phyloP scores from a whole-genome alignment of 2,888 invertebrate genomes.

The Epsilonema sp. region DNA sequence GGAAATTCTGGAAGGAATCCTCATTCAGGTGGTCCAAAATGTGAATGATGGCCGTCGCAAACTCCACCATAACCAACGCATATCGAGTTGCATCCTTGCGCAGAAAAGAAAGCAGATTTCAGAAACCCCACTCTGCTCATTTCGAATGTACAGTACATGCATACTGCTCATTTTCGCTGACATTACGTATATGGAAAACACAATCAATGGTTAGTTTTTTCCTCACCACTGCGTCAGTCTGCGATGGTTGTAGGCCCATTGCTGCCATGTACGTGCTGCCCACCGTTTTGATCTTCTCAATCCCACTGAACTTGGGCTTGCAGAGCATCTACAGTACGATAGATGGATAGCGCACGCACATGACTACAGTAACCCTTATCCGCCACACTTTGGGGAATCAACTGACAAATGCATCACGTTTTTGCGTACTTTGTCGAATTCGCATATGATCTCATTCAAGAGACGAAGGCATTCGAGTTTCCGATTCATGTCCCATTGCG shows the following conservation, averaged over 20 bases:
- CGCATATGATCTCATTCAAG: constrained; percentile 89
- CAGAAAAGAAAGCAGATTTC: constrained; percentile 2
- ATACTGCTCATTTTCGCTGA: too few species aligned
- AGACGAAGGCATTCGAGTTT: constrained; percentile 79
- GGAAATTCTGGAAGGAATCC: constrained; percentile 88
- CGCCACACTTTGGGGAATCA: too few species aligned
- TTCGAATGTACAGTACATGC: too few species aligned
- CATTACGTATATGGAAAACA: too few species aligned
- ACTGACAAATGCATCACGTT: too few species aligned
- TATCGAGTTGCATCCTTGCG: constrained; percentile 34
- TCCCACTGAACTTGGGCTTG: constrained; percentile 79
- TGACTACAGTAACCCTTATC: too few species aligned
- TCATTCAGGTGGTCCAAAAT: constrained; percentile 81
- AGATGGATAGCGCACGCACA: too few species aligned
- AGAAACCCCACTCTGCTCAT: too few species aligned
- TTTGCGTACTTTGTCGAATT: constrained; percentile 77
- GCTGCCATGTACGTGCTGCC: constrained; percentile 97
- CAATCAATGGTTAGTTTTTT: too few species aligned
- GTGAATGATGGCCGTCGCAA: constrained; percentile 72
- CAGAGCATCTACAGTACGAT: constrained; percentile 59
- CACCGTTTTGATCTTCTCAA: constrained; percentile 95
- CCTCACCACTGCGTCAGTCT: too few species aligned
- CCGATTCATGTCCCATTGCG: constrained; percentile 85
- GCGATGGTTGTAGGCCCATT: constrained; percentile 46
- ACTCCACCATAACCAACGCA: constrained; percentile 83